phyloP scores from a whole-genome alignment of 2,113 vertebrate genomes.

The Myiozetetes cayanensis region DNA sequence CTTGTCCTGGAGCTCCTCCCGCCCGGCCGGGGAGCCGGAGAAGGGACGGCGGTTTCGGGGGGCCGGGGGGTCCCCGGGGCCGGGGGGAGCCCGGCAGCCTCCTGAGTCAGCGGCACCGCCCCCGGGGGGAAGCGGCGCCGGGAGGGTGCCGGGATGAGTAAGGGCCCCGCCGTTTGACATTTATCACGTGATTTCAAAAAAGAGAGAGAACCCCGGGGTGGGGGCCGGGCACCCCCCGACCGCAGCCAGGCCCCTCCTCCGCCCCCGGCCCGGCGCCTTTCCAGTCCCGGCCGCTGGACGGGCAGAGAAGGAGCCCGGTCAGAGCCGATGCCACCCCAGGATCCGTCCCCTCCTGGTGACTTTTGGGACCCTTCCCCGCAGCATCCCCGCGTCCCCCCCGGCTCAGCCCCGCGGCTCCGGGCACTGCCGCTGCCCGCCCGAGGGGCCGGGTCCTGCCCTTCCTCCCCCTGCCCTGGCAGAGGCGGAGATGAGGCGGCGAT shows the following conservation, averaged over 20 bases:
- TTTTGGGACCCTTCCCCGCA: background rate
- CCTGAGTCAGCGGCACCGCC: constrained; percentile 30
- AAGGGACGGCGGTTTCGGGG: background rate
- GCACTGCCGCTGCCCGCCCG: background rate
- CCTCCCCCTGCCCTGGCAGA: background rate
- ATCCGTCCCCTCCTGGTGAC: background rate
- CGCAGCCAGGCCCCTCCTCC: rapidly evolving
- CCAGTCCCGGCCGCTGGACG: background rate
- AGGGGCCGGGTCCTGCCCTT: background rate
- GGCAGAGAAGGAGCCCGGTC: rapidly evolving
- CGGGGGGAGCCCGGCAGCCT: background rate
- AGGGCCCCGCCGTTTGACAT: background rate
- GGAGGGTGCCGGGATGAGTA: constrained; percentile 3
- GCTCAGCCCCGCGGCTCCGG: background rate
- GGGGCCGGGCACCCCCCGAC: background rate
- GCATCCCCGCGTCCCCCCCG: background rate
- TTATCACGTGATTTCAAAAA: constrained; percentile 41
- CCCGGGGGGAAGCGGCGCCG: background rate
- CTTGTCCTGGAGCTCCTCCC: background rate
- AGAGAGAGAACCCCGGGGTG: background rate
- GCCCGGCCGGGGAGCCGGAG: background rate
- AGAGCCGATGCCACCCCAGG: rapidly evolving
- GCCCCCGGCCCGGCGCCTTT: rapidly evolving
- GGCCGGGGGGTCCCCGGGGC: background rate
- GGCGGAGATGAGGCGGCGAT: background rate